A percentile compares a stretch with the other conserved stretches of the same genome.
phyloP scores from a whole-genome alignment of 2,113 vertebrate genomes.

The Amphiprion ocellaris region DNA sequence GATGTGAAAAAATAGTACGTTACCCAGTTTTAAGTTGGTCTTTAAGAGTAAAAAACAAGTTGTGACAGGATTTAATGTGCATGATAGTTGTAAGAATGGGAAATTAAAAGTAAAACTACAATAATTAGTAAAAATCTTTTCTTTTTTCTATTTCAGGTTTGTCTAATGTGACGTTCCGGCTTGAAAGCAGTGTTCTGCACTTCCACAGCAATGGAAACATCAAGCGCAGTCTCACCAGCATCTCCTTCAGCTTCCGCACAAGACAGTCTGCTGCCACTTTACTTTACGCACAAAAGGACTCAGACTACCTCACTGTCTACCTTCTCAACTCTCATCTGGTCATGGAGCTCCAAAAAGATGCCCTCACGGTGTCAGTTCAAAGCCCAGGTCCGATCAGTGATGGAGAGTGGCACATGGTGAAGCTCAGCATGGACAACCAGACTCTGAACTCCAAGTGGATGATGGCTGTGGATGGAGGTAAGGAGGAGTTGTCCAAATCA shows the following conservation, averaged over 20 bases:
- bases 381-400: constrained; percentile 82
- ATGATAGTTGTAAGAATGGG: too few relatives aligned
- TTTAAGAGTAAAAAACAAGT: too few relatives aligned
- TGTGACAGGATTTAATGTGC: too few relatives aligned
- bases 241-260: constrained; percentile 89
- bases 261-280: constrained; percentile 80
- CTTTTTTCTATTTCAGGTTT: constrained; percentile 82
- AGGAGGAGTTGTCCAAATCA: constrained; percentile 74
- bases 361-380: constrained; percentile 70
- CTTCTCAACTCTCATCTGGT: constrained; percentile 84
- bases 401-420: constrained; percentile 88
- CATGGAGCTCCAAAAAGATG: constrained; percentile 84
- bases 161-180: constrained; percentile 86
- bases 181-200: constrained; percentile 77
- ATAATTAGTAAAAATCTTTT: not conserved
- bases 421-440: constrained; percentile 81
- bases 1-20: too few relatives aligned
- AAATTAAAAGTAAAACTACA: too few relatives aligned
- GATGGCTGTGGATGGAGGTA: constrained; percentile 82
- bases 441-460: constrained; percentile 85
- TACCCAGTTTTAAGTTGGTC: too few relatives aligned
- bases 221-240: constrained; percentile 81
- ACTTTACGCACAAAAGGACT: constrained; percentile 85
- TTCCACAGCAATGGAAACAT: constrained; percentile 89
- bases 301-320: constrained; percentile 82